Base-by-base conservation (phyloP, 1,140 invertebrate species). In the Drosophila aff. region DNA sequence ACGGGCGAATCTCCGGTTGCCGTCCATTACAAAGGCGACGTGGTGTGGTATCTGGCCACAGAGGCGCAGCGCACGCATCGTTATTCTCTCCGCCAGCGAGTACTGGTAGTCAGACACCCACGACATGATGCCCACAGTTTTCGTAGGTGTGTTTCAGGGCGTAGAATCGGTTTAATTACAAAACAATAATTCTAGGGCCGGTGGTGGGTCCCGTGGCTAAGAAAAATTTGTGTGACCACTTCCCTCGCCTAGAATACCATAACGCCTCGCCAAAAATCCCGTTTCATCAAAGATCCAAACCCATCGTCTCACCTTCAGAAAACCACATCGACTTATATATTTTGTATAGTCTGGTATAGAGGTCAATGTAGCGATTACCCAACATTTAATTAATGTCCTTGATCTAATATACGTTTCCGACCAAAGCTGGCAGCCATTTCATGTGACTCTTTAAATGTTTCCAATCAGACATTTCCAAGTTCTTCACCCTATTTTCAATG, bases 11-110 rank as follows among this genome's bases (percentile, higher is more conserved):
- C 99, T 94, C 67, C 99, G 95, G 94, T 99, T 99, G 21, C 99
- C 99, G 94, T 99, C 99, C 98, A 99, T 99, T 61, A 99, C 99
- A 92, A 99, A 96, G 2, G 98, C 98, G 61, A 99, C 94, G 94
- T 99, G 99, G 79, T 95, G 95, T 1, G 99, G 99, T 71, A 99
- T 94, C 23, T 95, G 94, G 8, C 98, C 98, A 68, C 95, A 95
- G 16, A 62, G 15, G 93, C 95, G 97, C 49, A 99, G 91, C 36
- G 98, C 93, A 89, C 96, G 96, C n/a, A 97, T 94, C 81, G 95
- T 96, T 23, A 97, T 93, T 50, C 94, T 93, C 93, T 99, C 96
- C 59, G 97, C 92, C 94, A 96, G 97, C 11, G 95, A 95, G 66
- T 97, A 94, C 64, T 95, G 94, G 78, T 94, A 95, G 67, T 97